Base-by-base conservation (phyloP, 2,888 invertebrate species). In the Philereme transversata region DNA sequence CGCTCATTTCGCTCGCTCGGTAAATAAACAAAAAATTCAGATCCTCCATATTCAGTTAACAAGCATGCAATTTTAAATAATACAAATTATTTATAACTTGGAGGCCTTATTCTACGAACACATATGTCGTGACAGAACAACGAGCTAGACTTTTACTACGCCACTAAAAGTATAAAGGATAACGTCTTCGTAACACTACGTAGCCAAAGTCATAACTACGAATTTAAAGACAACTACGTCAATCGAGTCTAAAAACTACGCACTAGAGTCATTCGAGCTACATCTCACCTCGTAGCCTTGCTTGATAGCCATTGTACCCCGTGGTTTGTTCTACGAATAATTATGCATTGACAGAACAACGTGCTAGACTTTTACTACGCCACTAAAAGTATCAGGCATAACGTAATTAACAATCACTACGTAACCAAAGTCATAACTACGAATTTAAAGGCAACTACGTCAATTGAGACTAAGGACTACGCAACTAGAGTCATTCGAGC, bases 211-310 rank as follows among this genome's bases (percentile, higher is more conserved):
- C 11, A 6, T 8, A 35, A 38, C 62, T 59, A 62, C 34, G 43
- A n/a, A 40, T 47, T 7, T 38, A n/a, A n/a, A n/a, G 4, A 7
- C 61, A 51, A 54, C 50, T 40, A 51, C 11, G 11, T 50, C 9
- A 22, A 22, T 22, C 22, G 22, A 22, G 22, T 35, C 9, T 34
- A 36, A 10, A 5, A 4, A 33, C 22, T 46, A 46, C 46, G 7
- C 6, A 6, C 22, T 22, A 22, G 3, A 22, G 22, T 22, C 22
- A 22, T 22, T 22, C 22, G 22, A 8, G 64, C 59, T 68, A 68
- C 58, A 54, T 65, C 90, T 92, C 87, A 93, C 94, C 92, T 94
- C 94, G 79, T 94, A 94, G 82, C 93, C 94, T 70, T 94, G 94
- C 74, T 94, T 94, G 86, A 93, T 93, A 78, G 93, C 90, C 93